Percentiles rank a stretch among this genome's conserved stretches.
These are phyloP conservation scores for Pomphorhynchus laevis DNA, from an alignment of 1,140 invertebrate species.

Conservation along the genomic window DNA sequence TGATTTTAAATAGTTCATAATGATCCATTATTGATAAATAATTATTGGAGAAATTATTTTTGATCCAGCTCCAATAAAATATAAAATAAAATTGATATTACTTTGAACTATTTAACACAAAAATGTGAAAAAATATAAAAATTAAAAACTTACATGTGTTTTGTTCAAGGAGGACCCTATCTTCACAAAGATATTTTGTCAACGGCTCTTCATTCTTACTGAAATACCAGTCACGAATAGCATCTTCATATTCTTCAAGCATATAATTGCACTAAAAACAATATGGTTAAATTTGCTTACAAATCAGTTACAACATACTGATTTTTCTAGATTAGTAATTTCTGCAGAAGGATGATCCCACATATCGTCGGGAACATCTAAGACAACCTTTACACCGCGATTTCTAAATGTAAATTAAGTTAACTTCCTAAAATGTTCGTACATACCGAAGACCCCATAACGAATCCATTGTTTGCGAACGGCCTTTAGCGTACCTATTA, in stretches of 20 bases:
- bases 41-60: no score
- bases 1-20: no score
- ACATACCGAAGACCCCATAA: slow-evolving; percentile 54
- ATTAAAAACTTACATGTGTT: slow-evolving; percentile 13
- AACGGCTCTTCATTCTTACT: slow-evolving; percentile 18
- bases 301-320: slow-evolving; percentile 22
- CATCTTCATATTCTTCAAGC: slow-evolving; percentile 23
- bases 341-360: slow-evolving; percentile 86
- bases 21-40: no score
- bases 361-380: slow-evolving; percentile 65
- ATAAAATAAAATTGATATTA: no score
- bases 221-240: slow-evolving; percentile 25
- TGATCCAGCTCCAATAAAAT: no score
- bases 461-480: slow-evolving; percentile 72
- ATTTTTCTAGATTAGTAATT: slow-evolving; percentile 61
- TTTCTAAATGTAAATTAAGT: slow-evolving; percentile 24
- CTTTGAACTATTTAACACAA: no score
- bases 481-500: slow-evolving; percentile 62
- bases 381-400: slow-evolving; percentile 78
- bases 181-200: slow-evolving; percentile 18
- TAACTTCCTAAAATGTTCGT: slow-evolving; percentile 1
- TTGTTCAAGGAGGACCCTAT: slow-evolving; percentile 16
- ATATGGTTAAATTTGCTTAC: slow-evolving; percentile 9
- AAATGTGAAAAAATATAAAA: no score
- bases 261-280: slow-evolving; percentile 22